Conservation (phyloP, 2,888 invertebrate species). For the Perdita meconis region DNA sequence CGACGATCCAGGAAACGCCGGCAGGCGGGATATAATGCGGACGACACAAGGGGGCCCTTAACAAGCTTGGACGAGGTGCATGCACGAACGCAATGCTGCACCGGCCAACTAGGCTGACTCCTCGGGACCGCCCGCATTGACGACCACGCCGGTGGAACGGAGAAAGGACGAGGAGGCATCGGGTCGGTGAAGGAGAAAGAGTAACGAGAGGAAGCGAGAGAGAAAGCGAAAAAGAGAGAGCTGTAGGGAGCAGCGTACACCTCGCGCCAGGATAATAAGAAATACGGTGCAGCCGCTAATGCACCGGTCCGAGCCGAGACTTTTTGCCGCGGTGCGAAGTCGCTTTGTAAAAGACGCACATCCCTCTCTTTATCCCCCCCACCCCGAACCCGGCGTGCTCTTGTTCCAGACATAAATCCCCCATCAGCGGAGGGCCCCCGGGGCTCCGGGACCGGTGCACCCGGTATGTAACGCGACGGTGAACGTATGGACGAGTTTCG, state of each 20-base stretch:
- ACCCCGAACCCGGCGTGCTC: constrained; percentile 4
- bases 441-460: constrained; percentile 10
- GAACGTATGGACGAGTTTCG: constrained; percentile 34
- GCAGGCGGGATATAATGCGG: constrained; percentile 67
- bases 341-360: constrained; percentile 46
- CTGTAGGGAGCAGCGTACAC: constrained; percentile 42
- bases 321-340: constrained; percentile 56
- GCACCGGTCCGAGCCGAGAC: constrained; percentile 43
- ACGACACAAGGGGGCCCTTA: constrained; percentile 70
- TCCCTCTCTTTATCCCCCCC: constrained; percentile 2
- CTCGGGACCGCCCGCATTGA: constrained; percentile 72
- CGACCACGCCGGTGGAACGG: constrained; percentile 43
- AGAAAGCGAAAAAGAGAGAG: constrained; percentile 17
- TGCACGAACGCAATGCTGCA: constrained; percentile 66
- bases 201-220: constrained; percentile 24
- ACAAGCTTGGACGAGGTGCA: constrained; percentile 70
- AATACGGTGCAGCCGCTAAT: constrained; percentile 66
- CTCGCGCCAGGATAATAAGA: constrained; percentile 66
- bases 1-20: constrained; percentile 71
- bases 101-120: constrained; percentile 69
- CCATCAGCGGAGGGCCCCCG: too few relatives aligned
- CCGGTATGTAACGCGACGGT: constrained; percentile 34
- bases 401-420: constrained; percentile 27
- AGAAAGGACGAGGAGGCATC: constrained; percentile 16
- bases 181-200: not conserved